Base-by-base conservation (phyloP, 2,888 invertebrate genomes). In the Lypha dubia region DNA sequence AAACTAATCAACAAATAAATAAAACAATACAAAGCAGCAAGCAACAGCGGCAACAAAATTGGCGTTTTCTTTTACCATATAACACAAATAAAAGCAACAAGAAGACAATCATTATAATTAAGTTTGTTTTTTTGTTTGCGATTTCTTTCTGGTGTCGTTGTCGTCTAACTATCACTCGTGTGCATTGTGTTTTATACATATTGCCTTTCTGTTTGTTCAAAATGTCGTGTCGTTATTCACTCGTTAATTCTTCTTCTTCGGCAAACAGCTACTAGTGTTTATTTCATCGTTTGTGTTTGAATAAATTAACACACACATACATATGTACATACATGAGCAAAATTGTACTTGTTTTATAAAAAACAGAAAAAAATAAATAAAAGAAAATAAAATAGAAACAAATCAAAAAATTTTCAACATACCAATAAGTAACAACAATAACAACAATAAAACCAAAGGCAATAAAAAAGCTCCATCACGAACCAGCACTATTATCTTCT, bases 401-500 rank as follows among this genome's bases (percentile, higher is more conserved):
- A 71, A 38, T 35, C 41, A 62, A 70, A 77, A 38, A 77, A 38
- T 32, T 35, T 15, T 28, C 28, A 44, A 62, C 8, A 28, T 51
- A 76, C 76, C 67, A 41, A 53, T 38, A 51, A 49, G 35, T 28
- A 28, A 28, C n/a, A 28, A 28, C 56, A 38, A 41, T 41, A 77
- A 53, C 32, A 56, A 53, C 49, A 65, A 67, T 17, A 60, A 77
- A 35, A 41, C 7, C 11, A 51, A 62, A 46, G 24, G 32, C 51
- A 53, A 49, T 38, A 58, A 53, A 41, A 83, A 74, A 58, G 35
- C 53, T 46, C 46, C 38, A 71, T 41, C 38, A 58, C 28, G 20
- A 71, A 63, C 71, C 63, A 63, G 15, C 56, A 63, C 70, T 67
- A 67, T 65, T 83, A 75, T 80, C 71, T 67, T 20, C 17, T 38